Base-by-base conservation (phyloP, 1,140 invertebrate genomes). In the Plectrocnemia conspersa region DNA sequence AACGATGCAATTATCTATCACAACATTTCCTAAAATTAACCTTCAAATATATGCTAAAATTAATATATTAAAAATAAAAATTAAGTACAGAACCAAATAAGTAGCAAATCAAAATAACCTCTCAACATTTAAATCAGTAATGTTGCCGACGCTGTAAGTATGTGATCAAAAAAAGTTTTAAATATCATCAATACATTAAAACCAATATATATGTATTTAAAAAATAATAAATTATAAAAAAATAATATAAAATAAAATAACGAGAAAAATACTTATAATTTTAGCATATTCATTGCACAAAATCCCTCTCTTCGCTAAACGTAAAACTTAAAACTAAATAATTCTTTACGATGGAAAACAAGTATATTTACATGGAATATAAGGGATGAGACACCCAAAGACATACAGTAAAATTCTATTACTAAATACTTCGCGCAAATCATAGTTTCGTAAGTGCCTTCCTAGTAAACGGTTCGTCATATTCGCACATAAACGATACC, bases 1-100 rank as follows among this genome's bases (percentile, higher is more conserved):
- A 24, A 48, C 3, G 35, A 50, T 50, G 47, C 47, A 27, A 45
- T 38, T 23, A 24, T 38, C 32, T 50, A 50, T 50, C 47, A 50
- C 47, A 48, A 48, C 46, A 50, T 50, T 50, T 38, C 33, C 38
- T 50, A 50, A 21, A n/a, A n/a, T n/a, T n/a, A n/a, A n/a, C n/a
- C n/a, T n/a, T n/a, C n/a, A n/a, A n/a, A n/a, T n/a, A n/a, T n/a
- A n/a, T n/a, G n/a, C n/a, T n/a, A n/a, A n/a, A n/a, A n/a, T n/a
- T n/a, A n/a, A n/a, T n/a, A n/a, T n/a, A n/a, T n/a, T n/a, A n/a
- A n/a, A n/a, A n/a, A n/a, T n/a, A n/a, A n/a, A n/a, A n/a, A n/a
- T n/a, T n/a, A n/a, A n/a, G n/a, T n/a, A n/a, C n/a, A n/a, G n/a
- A n/a, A n/a, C n/a, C n/a, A n/a, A n/a, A n/a, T n/a, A n/a, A n/a